These are phyloP conservation scores for Rhegmatorhina hoffmannsi DNA, from an alignment of 2,113 vertebrate genomes.

Conservation along the genomic window DNA sequence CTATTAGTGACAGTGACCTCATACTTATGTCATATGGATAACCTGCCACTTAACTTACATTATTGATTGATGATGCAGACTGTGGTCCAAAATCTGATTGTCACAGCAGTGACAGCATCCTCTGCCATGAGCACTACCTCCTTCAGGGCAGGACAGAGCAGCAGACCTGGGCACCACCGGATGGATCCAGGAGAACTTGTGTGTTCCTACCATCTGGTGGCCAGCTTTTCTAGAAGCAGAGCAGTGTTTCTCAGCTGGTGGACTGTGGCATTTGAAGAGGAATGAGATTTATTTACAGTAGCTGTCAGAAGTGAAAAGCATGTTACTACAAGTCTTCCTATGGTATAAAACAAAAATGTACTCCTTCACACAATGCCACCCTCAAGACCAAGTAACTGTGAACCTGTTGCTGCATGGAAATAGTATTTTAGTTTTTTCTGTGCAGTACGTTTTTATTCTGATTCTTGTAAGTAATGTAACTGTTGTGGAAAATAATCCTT, in stretches of 20 bases:
- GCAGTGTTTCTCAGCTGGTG: background rate
- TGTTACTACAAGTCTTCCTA: background rate
- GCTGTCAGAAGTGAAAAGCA: background rate
- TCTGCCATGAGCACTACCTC: background rate
- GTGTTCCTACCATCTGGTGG: background rate
- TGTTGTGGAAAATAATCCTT: background rate
- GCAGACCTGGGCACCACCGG: background rate
- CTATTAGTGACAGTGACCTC: background rate
- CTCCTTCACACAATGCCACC: background rate
- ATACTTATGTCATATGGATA: fast-evolving
- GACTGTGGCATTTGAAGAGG: background rate
- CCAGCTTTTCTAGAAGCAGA: background rate
- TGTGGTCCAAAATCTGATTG: background rate
- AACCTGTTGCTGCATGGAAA: background rate
- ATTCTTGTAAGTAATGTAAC: background rate
- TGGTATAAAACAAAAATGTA: background rate
- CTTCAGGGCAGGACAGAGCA: background rate
- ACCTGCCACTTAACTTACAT: background rate
- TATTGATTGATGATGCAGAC: background rate
- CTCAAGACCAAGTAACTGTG: background rate
- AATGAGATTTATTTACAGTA: background rate
- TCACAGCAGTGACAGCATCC: background rate
- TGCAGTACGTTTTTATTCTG: background rate
- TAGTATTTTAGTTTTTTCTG: background rate
- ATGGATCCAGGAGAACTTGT: background rate